phyloP scores from a whole-genome alignment of 2,888 invertebrate species.

The Omphaloscelis lunosa region DNA sequence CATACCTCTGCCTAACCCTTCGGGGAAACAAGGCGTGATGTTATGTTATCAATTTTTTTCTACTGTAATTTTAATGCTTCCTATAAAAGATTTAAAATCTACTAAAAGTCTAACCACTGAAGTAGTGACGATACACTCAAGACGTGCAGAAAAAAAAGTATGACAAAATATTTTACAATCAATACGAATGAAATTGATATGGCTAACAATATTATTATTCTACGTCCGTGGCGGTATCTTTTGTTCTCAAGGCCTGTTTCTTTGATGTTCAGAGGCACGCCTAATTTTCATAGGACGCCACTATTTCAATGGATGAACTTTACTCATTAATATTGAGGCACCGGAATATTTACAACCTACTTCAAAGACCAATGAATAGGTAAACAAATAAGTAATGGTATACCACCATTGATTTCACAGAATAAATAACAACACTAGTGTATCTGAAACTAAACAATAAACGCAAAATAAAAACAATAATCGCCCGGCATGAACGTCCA shows the following conservation, averaged over 20 bases:
- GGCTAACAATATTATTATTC: slow-evolving; percentile 16
- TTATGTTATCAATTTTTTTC: too few species aligned
- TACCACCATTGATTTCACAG: neutral
- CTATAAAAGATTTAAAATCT: neutral
- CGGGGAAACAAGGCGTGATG: too few species aligned
- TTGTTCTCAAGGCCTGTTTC: neutral
- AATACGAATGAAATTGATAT: neutral
- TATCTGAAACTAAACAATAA: slow-evolving; percentile 16
- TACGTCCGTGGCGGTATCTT: neutral
- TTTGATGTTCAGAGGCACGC: neutral
- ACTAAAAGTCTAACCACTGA: neutral
- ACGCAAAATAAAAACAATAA: slow-evolving; percentile 27
- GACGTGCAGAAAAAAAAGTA: neutral
- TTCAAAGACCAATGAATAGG: neutral
- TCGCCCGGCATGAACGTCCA: slow-evolving; percentile 58
- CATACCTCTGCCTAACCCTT: too few species aligned
- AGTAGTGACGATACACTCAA: neutral
- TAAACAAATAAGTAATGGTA: neutral
- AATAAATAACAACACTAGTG: slow-evolving; percentile 30
- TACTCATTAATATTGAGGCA: slow-evolving; percentile 31
- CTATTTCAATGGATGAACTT: neutral
- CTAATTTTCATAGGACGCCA: neutral
- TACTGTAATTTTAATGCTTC: neutral
- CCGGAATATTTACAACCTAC: slow-evolving; percentile 29
- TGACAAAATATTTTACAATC: neutral